Conservation (phyloP, 2,113 vertebrate genomes). For the Vulpes lagopus region DNA sequence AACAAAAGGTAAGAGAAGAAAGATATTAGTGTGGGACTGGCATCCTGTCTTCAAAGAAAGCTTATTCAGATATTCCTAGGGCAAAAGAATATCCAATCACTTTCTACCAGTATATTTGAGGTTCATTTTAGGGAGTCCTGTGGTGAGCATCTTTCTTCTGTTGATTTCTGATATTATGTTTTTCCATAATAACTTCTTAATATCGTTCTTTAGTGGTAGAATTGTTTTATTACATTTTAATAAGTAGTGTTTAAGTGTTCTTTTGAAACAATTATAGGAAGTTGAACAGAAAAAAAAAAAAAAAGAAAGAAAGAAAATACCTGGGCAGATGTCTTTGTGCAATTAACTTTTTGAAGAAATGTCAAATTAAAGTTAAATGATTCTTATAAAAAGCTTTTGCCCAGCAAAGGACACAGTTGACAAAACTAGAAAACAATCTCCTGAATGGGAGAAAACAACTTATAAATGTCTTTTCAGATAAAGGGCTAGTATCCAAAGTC, state of each 20-base stretch:
- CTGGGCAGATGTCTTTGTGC: neutral
- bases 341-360: conserved; percentile 62
- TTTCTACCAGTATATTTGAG: neutral
- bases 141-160: neutral
- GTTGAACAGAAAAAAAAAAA: conserved; percentile 37
- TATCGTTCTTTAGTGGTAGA: neutral
- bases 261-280: conserved; percentile 1
- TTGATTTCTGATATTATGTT: conserved; percentile 16
- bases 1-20: conserved; percentile 89
- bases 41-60: neutral
- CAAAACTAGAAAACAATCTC: neutral
- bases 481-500: neutral
- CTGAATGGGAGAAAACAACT: neutral
- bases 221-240: conserved; percentile 49
- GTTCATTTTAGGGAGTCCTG: neutral
- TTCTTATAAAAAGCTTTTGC: neutral
- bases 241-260: conserved; percentile 60
- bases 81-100: neutral
- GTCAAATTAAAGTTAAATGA: conserved; percentile 25
- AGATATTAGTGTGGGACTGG: neutral
- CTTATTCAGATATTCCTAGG: neutral
- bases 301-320: conserved; percentile 42
- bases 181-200: conserved; percentile 35
- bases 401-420: neutral
- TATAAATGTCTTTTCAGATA: neutral